Evolutionary conservation across 2,888 invertebrate species (phyloP).

Genomic region (Eutolmus rufibarbis): DNA sequence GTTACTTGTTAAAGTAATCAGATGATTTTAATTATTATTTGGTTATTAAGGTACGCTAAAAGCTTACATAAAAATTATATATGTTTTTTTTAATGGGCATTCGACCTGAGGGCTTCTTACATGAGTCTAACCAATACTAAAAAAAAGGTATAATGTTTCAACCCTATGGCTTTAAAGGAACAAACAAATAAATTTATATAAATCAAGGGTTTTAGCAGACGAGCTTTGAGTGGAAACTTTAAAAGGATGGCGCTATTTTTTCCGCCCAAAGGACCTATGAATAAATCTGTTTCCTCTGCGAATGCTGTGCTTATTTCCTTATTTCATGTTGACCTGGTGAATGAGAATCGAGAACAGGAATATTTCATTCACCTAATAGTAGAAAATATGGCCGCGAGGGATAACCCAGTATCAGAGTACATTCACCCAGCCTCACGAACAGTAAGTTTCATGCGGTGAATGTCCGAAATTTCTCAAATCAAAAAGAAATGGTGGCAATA

Average conservation of each 20-base stretch:
- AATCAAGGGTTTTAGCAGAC: not conserved
- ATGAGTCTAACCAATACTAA: no score
- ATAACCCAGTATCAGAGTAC: not conserved
- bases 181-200: not conserved
- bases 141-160: no score
- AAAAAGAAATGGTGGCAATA: slow-evolving; percentile 16
- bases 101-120: no score
- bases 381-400: not conserved
- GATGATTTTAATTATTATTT: no score
- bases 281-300: not conserved
- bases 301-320: not conserved
- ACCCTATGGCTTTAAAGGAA: no score
- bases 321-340: not conserved
- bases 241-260: not conserved
- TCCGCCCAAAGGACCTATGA: not conserved
- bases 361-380: not conserved
- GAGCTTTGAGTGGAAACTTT: not conserved
- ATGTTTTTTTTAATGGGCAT: no score
- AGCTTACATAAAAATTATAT: no score
- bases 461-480: not conserved
- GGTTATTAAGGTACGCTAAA: no score
- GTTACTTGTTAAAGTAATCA: no score
- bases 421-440: not conserved
- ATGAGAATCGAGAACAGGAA: not conserved
- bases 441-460: not conserved